Evolutionary conservation across 2,888 invertebrate species (phyloP).

Genomic region (Cheilosia vulpina): DNA sequence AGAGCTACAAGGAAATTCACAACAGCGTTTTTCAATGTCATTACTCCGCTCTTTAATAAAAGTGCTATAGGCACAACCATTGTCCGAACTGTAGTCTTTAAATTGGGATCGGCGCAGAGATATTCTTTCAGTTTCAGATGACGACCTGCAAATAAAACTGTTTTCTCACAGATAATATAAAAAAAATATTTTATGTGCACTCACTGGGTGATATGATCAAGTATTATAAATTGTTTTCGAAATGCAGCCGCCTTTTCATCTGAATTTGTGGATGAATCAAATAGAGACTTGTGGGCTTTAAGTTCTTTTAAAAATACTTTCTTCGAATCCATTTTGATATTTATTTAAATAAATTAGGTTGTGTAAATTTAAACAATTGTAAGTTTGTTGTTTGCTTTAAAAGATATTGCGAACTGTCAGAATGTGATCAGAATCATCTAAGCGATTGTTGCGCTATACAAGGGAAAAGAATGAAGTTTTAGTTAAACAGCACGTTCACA

Average conservation of each 20-base stretch:
- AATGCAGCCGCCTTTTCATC: slow-evolving; percentile 4
- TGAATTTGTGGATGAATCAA: not conserved
- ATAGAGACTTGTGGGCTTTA: not conserved
- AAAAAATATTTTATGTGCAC: not conserved
- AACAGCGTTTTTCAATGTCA: not conserved
- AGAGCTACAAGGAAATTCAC: not conserved
- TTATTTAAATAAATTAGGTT: no score
- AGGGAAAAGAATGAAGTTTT: no score
- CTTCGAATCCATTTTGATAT: not conserved
- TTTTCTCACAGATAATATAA: not conserved
- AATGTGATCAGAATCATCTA: no score
- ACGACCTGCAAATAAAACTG: slow-evolving; percentile 1
- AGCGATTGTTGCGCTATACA: no score
- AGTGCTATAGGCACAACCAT: not conserved
- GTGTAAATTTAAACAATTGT: no score
- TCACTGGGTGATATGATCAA: slow-evolving; percentile 25
- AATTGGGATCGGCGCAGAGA: slow-evolving; percentile 3
- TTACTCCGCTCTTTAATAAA: slow-evolving; percentile 20
- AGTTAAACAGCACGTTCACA: no score
- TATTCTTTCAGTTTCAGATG: not conserved
- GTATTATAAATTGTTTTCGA: slow-evolving; percentile 14
- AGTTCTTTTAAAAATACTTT: not conserved
- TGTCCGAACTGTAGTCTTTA: not conserved
- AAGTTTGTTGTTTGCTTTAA: no score
- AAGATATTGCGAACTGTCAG: no score